Conservation (phyloP, 1,140 invertebrate species). For the Cotesia vestalis region DNA sequence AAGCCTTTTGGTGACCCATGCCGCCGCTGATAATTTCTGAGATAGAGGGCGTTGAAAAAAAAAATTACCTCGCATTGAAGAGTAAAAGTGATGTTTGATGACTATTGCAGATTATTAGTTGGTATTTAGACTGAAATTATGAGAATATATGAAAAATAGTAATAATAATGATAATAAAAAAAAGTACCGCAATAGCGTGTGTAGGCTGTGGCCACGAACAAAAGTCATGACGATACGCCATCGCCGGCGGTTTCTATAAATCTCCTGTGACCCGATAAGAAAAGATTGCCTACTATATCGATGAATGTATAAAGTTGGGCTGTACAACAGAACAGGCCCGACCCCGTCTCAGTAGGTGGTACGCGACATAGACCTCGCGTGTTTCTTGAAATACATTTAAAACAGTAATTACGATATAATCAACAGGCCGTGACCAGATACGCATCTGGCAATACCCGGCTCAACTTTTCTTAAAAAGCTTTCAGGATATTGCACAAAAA, state of each 20-base stretch:
- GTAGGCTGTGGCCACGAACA: conserved; percentile 12
- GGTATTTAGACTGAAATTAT: no score
- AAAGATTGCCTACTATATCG: conserved; percentile 44
- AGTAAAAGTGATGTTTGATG: no score
- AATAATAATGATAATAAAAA: conserved; percentile 1
- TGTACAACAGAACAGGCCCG: conserved; percentile 3
- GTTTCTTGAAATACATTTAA: conserved; percentile 62
- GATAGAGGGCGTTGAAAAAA: no score
- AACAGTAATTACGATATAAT: conserved; percentile 63
- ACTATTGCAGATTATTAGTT: no score
- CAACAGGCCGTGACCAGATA: conserved; percentile 60
- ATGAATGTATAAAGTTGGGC: conserved; percentile 17
- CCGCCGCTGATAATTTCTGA: no score
- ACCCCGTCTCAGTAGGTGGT: background rate
- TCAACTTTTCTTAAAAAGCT: no score
- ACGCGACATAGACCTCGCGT: conserved; percentile 47
- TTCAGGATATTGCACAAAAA: no score
- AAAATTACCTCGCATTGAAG: no score
- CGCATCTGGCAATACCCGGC: conserved; percentile 46
- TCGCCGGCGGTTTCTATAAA: conserved; percentile 47
- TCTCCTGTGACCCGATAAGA: conserved; percentile 49
- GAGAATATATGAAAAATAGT: no score
- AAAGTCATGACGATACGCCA: conserved; percentile 47
- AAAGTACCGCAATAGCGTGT: conserved; percentile 6
- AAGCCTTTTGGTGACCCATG: no score